Percentiles rank a stretch among this genome's conserved stretches.
Evolutionary conservation across 2,113 vertebrate species (phyloP).

Genomic region (Diglossa brunneiventris): DNA sequence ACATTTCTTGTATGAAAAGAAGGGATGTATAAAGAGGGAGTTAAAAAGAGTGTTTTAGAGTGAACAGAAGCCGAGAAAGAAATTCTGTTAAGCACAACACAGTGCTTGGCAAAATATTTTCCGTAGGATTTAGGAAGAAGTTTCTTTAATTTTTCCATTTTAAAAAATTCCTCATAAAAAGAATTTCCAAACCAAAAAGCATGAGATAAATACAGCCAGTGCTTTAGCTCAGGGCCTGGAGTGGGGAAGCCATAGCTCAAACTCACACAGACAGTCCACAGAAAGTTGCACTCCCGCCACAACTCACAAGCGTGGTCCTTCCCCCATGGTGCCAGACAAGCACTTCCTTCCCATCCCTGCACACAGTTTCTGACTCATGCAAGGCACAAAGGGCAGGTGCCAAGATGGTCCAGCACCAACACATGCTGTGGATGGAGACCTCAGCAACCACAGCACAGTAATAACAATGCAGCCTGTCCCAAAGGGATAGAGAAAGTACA

Average conservation of each 20-base stretch:
- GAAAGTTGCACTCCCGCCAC: neutral
- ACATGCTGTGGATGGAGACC: fast-evolving
- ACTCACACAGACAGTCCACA: neutral
- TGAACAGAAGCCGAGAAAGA: neutral
- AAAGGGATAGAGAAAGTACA: neutral
- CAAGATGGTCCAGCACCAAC: neutral
- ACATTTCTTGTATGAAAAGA: neutral
- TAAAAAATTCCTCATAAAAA: neutral
- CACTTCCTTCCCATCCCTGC: neutral
- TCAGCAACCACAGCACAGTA: neutral
- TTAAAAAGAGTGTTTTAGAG: neutral
- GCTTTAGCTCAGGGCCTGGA: neutral
- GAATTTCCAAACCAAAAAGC: neutral
- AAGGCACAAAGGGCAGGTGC: neutral
- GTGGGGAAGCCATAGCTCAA: neutral
- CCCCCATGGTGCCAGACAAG: neutral
- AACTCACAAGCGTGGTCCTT: neutral
- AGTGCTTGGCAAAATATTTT: neutral
- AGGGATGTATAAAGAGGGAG: neutral
- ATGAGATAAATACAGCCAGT: neutral
- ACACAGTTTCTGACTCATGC: neutral
- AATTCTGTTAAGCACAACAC: neutral
- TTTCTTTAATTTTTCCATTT: neutral
- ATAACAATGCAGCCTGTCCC: neutral
- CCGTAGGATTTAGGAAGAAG: neutral